These are phyloP conservation scores for Megamerina dolium DNA, from an alignment of 2,888 invertebrate species.

Conservation along the genomic window DNA sequence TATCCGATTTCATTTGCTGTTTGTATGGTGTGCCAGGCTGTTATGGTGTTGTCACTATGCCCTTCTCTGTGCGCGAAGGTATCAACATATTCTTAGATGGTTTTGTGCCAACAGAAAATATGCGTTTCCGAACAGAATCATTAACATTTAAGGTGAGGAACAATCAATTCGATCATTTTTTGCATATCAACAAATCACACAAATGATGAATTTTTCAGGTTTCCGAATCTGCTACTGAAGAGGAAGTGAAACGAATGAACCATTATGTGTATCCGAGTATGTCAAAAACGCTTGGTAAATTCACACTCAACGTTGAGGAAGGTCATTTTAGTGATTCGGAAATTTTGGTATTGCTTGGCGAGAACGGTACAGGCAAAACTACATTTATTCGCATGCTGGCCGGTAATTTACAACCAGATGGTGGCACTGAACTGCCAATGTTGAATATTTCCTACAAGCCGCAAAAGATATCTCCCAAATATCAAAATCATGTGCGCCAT, in stretches of 20 bases:
- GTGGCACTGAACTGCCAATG: slow-evolving; percentile 61
- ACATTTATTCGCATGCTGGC: slow-evolving; percentile 98
- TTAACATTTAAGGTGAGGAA: slow-evolving; percentile 74
- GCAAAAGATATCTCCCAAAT: slow-evolving; percentile 98
- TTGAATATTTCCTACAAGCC: slow-evolving; percentile 99
- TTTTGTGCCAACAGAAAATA: slow-evolving; percentile 97
- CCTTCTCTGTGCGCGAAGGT: slow-evolving; percentile 98
- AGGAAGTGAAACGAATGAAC: slow-evolving; percentile 95
- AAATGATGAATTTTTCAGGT: slow-evolving; percentile 51
- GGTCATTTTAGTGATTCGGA: slow-evolving; percentile 99
- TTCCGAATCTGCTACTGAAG: slow-evolving; percentile 94
- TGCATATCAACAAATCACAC: background rate
- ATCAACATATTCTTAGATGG: slow-evolving; percentile 99
- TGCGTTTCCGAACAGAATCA: slow-evolving; percentile 95
- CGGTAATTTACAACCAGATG: slow-evolving; percentile 89
- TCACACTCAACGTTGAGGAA: slow-evolving; percentile 70
- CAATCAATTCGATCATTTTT: background rate
- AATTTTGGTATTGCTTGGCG: slow-evolving; percentile 92
- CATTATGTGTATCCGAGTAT: slow-evolving; percentile 94
- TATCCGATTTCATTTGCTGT: slow-evolving; percentile 98
- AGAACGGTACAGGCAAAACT: slow-evolving; percentile 99
- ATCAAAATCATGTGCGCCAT: slow-evolving; percentile 85
- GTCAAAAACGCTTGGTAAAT: slow-evolving; percentile 71
- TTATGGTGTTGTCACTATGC: slow-evolving; percentile 99
- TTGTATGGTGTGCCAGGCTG: slow-evolving; percentile 97